Percentiles rank a stretch among this genome's conserved stretches.
phyloP scores from a whole-genome alignment of 2,113 vertebrate genomes.

The Opisthocomus hoazin region DNA sequence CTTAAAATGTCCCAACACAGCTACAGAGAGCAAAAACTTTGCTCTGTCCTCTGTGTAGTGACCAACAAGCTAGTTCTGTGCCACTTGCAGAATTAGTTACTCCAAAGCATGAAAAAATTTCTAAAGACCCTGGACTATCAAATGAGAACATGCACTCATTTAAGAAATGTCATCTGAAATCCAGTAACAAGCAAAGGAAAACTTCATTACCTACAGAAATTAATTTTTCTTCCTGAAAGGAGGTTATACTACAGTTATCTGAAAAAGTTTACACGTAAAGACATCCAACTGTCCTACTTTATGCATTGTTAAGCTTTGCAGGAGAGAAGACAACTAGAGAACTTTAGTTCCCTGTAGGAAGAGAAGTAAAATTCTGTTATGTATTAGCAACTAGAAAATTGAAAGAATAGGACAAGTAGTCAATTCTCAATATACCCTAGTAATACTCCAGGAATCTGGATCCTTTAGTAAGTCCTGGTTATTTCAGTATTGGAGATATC shows the following conservation, averaged over 20 bases:
- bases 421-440: neutral
- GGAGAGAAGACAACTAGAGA: neutral
- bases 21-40: neutral
- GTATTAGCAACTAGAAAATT: neutral
- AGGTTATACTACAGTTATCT: neutral
- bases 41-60: neutral
- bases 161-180: slow-evolving; percentile 1
- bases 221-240: slow-evolving; percentile 17
- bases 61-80: neutral
- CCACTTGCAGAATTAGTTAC: neutral
- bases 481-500: slow-evolving; percentile 60
- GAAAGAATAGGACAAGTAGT: neutral
- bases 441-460: neutral
- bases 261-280: neutral
- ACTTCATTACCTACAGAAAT: neutral
- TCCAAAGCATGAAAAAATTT: neutral
- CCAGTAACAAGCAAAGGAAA: neutral
- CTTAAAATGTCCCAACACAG: neutral
- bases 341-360: no score
- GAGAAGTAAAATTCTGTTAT: neutral
- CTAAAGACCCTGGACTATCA: neutral
- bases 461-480: slow-evolving; percentile 70
- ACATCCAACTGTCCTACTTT: neutral
- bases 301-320: neutral
- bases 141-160: neutral